phyloP scores from a whole-genome alignment of 2,888 invertebrate species.

The Tiliacea citrago region DNA sequence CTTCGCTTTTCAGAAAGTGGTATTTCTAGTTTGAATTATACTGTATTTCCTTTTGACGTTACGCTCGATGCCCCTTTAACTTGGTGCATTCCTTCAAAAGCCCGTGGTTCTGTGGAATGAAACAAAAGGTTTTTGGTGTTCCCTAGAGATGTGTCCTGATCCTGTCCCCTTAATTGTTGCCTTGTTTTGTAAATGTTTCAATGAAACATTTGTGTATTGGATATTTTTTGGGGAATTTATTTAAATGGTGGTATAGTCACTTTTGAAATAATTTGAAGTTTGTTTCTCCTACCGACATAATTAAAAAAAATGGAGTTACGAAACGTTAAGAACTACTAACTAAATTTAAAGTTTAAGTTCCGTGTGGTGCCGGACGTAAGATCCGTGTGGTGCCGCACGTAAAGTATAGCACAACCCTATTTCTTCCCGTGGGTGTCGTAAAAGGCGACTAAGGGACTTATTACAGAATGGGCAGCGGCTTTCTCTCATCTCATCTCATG shows the following conservation, averaged over 20 bases:
- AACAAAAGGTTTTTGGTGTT: slow-evolving; percentile 51
- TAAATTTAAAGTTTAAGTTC: too few species aligned
- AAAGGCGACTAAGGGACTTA: too few species aligned
- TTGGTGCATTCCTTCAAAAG: slow-evolving; percentile 71
- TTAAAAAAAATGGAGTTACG: not conserved
- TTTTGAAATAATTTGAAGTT: not conserved
- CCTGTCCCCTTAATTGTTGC: slow-evolving; percentile 21
- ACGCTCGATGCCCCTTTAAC: slow-evolving; percentile 71
- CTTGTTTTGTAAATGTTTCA: slow-evolving; percentile 15
- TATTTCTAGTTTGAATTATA: slow-evolving; percentile 74
- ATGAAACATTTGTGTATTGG: not conserved
- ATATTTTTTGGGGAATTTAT: not conserved
- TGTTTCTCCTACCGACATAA: too few species aligned
- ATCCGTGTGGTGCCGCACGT: too few species aligned
- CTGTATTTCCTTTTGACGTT: slow-evolving; percentile 75
- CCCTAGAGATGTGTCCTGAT: slow-evolving; percentile 13
- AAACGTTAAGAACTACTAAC: too few species aligned
- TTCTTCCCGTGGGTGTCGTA: too few species aligned
- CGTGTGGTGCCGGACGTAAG: too few species aligned
- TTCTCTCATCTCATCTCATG: too few species aligned
- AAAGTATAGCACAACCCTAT: too few species aligned
- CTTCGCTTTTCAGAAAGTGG: slow-evolving; percentile 56
- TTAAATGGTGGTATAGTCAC: not conserved
- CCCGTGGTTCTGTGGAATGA: slow-evolving; percentile 40
- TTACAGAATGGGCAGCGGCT: too few species aligned